Evolutionary conservation across 2,797 vertebrate species (phyloP), one percentile per base, ranked within the genome.

Genomic region (Chaunax sp.): DNA sequence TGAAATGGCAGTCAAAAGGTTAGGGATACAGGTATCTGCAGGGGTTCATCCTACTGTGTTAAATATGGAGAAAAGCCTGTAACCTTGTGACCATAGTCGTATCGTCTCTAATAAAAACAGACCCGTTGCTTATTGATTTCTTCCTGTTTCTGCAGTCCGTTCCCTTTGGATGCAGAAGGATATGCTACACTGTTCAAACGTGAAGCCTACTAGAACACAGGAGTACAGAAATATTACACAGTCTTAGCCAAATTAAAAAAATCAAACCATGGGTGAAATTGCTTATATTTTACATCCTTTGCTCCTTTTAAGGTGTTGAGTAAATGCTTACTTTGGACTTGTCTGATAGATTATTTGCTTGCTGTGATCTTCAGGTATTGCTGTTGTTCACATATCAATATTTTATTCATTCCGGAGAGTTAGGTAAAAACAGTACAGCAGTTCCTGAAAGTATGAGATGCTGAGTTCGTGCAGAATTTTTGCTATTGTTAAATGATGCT

Each of bases 211-310:
- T 51, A 52, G 61, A 77, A 78, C 16, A 41, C n/a, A 35, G 33
- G 11, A 62, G 63, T 54, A 33, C 26, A 20, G 51, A 62, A 69
- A 66, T 68, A 58, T 73, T 11, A 72, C 65, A 60, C 69, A 74
- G 82, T 78, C 59, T 68, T 19, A 22, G 56, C 28, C 19, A 58
- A 61, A 82, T 81, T 58, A 66, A 76, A 64, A 26, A 64, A 82
- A 64, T 73, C 69, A 46, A 69, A 80, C 85, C 81, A 83, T 76
- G 84, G 79, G 72, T 87, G 75, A 91, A 91, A 89, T 90, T 87
- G 78, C 75, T 86, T 72, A 77, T 81, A 82, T 90, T 85, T 76
- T 22, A 66, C 66, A 44, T 63, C 52, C 44, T 52, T 55, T 47
- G 61, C 62, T 58, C 75, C 66, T 84, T 61, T 69, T 38, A 55